Conservation (phyloP, 2,113 vertebrate species). For the Notarius lentiginosus region DNA sequence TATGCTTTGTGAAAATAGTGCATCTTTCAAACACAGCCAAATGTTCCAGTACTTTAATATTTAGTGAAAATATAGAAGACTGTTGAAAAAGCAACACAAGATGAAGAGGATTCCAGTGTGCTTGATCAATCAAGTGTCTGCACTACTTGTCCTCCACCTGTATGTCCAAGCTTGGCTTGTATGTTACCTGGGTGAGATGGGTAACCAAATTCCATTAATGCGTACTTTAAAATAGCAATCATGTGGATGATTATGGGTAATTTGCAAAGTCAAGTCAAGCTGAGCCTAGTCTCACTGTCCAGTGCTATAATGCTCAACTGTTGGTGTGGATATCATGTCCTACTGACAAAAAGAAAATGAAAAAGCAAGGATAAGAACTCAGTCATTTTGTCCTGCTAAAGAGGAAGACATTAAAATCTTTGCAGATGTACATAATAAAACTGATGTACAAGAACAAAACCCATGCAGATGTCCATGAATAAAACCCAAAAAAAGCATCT, state of each 20-base stretch:
- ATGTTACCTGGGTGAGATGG: neutral
- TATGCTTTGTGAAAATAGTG: too few relatives aligned
- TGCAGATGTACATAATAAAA: conserved; percentile 2
- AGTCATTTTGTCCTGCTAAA: neutral
- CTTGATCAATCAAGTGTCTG: neutral
- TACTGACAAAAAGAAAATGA: neutral
- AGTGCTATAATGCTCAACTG: neutral
- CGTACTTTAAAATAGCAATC: neutral
- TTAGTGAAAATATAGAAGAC: neutral
- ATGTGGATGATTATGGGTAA: neutral
- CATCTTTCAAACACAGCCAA: neutral
- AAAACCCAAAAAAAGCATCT: neutral
- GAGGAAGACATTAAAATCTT: neutral
- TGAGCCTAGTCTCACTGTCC: neutral
- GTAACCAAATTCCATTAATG: neutral
- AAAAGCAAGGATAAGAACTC: neutral
- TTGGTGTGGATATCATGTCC: too few relatives aligned
- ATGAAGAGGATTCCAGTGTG: neutral
- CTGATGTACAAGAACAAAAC: neutral
- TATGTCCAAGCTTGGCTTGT: neutral
- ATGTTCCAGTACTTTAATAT: neutral
- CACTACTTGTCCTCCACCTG: neutral
- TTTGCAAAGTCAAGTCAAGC: neutral
- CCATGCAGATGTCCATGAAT: neutral
- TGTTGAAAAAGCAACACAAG: neutral